Conservation (phyloP, 2,113 vertebrate species). For the Parus major region DNA sequence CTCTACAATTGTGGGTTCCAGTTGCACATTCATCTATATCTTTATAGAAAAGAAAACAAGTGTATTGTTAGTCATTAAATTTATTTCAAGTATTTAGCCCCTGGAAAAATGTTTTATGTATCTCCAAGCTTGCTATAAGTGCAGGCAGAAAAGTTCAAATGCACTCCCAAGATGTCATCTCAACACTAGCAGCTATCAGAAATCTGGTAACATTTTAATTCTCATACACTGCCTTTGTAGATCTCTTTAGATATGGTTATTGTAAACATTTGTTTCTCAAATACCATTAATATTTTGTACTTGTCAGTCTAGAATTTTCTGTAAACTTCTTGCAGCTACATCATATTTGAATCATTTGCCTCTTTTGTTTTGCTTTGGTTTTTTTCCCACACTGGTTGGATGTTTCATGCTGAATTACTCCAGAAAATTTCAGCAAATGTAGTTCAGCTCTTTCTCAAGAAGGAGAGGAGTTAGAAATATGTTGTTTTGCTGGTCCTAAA, state of each 20-base stretch:
- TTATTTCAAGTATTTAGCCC: not conserved
- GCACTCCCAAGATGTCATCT: not conserved
- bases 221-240: not conserved
- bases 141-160: not conserved
- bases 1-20: conserved; percentile 84
- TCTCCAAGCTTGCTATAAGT: not conserved
- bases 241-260: not conserved
- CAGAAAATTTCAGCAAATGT: not conserved
- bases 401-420: conserved; percentile 6
- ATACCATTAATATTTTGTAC: not conserved
- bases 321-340: not conserved
- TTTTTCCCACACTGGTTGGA: not conserved
- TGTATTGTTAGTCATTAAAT: not conserved
- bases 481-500: not conserved
- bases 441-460: conserved; percentile 12
- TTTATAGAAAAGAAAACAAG: conserved; percentile 53
- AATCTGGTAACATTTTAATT: not conserved
- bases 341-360: not conserved
- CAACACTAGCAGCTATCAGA: not conserved
- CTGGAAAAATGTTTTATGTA: not conserved
- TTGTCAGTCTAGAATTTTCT: not conserved
- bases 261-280: not conserved
- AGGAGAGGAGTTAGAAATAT: not conserved
- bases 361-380: not conserved
- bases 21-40: conserved; percentile 92